Evolutionary conservation across 2,888 invertebrate species (phyloP), one percentile per base, ranked within the genome.

Genomic region (Oscheius sp.): DNA sequence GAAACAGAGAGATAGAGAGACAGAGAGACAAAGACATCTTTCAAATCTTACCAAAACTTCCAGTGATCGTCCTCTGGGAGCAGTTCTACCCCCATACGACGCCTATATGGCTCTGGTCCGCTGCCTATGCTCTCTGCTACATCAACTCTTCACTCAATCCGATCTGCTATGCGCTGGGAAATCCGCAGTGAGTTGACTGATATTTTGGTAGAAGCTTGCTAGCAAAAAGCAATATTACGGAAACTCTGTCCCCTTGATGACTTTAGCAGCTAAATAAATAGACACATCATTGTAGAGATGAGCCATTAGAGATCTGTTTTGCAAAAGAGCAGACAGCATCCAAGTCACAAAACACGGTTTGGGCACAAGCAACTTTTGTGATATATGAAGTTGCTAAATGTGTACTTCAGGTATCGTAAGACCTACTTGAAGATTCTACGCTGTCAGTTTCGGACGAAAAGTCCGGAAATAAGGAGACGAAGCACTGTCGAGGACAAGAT

Each of bases 141-240:
- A 65, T 73, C 9, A 73, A 73, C 58, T 73, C 73, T 13, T 33
- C 73, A 11, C 65, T 73, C 1, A 73, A 73, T 66, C 73, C 73
- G 10, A 42, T 73, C 21, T 73, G 73, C 37, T 73, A 73, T 33
- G 73, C 73, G 2, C 33, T 73, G 1, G 73, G 73, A 65, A 73
- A 73, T 57, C 73, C 73, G 21, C 55, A 57, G 73, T 73, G 21
- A 57, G 72, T 63, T 10, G 32, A 21, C n/a, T 47, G 47, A 33
- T 29, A n/a, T 60, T 62, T 5, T 42, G 42, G 7, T 42, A 42
- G 3, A 42, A 5, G 42, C 42, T 5, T 42, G 42, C 4, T 7
- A 3, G 7, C 42, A 42, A 42, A 42, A 42, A 42, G 3, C 4
- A 42, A 42, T 7, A 42, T 42, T 42, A 7, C 42, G 42, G 7